phyloP scores from a whole-genome alignment of 2,113 vertebrate genomes.

The Astur gentilis region DNA sequence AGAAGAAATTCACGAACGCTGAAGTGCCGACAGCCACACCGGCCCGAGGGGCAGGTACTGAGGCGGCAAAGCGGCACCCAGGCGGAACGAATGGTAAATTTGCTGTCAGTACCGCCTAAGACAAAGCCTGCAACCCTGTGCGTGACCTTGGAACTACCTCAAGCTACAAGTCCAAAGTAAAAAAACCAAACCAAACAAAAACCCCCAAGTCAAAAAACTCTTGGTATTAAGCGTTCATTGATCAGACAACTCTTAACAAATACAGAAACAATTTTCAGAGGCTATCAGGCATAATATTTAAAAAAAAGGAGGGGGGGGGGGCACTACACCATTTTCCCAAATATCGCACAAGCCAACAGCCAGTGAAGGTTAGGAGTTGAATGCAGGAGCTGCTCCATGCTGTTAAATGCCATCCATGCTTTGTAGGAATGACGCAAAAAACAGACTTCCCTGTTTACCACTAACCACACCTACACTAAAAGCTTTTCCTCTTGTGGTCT shows the following conservation, averaged over 20 bases:
- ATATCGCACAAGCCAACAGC: neutral
- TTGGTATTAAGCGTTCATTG: neutral
- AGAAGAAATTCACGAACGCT: neutral
- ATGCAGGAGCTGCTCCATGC: fast-evolving
- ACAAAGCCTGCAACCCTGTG: fast-evolving
- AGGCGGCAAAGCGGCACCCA: fast-evolving
- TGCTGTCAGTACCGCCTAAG: fast-evolving
- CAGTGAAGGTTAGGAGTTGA: fast-evolving
- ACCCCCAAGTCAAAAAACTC: neutral
- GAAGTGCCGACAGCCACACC: too few relatives aligned
- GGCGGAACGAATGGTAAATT: fast-evolving
- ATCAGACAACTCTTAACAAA: neutral
- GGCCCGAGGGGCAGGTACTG: fast-evolving
- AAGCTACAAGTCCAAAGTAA: neutral
- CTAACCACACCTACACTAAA: neutral
- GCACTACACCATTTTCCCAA: neutral
- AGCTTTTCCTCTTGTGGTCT: neutral
- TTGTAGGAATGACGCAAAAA: neutral
- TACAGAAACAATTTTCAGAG: neutral
- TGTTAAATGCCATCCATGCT: fast-evolving
- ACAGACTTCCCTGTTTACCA: neutral
- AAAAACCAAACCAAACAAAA: neutral
- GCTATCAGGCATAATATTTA: neutral
- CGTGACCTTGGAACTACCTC: neutral
- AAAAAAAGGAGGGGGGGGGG: neutral